phyloP scores from a whole-genome alignment of 2,113 vertebrate species.

The zebrafish (Danio rerio) region DNA sequence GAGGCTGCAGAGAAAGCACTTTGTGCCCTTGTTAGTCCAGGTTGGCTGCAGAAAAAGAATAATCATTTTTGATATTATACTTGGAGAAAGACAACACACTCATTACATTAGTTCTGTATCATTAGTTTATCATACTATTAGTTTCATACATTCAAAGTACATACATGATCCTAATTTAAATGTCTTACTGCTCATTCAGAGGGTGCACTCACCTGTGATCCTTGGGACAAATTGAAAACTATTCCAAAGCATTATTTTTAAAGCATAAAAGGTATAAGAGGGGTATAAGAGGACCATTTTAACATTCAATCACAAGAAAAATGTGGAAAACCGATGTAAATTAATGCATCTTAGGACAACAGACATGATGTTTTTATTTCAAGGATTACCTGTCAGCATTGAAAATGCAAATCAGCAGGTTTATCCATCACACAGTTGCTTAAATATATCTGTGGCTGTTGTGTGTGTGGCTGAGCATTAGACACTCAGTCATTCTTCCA shows the following conservation, averaged over 20 bases:
- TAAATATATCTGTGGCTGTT: too few species aligned
- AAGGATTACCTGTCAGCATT: too few species aligned
- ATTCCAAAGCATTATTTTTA: neutral
- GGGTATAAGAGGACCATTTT: too few species aligned
- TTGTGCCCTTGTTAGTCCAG: conserved; percentile 92
- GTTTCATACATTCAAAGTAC: neutral
- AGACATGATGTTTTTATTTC: too few species aligned
- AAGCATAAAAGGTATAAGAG: neutral
- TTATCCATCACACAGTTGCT: too few species aligned
- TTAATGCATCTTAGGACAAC: too few species aligned
- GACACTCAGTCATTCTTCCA: too few species aligned
- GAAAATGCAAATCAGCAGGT: too few species aligned
- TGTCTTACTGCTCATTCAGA: neutral
- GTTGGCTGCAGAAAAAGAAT: conserved; percentile 75
- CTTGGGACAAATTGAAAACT: neutral
- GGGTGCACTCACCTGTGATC: neutral
- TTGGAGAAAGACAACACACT: conserved; percentile 6
- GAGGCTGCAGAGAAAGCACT: conserved; percentile 96
- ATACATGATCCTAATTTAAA: neutral
- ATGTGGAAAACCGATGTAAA: too few species aligned
- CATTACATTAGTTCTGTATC: conserved; percentile 8
- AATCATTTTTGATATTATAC: neutral
- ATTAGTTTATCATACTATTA: too few species aligned
- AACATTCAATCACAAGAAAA: too few species aligned
- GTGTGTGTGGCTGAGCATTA: too few species aligned